These are phyloP conservation scores for Leptothorax acervorum DNA, from an alignment of 2,888 invertebrate species.

Conservation along the genomic window DNA sequence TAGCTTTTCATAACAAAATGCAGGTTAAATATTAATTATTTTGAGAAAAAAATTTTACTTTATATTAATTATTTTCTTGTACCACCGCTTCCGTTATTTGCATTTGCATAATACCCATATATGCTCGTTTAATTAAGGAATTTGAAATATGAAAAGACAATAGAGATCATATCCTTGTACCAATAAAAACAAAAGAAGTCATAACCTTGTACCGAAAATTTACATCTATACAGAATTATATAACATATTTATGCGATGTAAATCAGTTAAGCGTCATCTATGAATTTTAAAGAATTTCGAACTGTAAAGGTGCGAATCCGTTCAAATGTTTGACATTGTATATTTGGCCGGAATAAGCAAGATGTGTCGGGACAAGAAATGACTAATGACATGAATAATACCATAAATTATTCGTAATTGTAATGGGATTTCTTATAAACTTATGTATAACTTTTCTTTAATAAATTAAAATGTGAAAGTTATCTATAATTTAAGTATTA, in stretches of 20 bases:
- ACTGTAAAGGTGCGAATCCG: neutral
- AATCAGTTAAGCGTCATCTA: neutral
- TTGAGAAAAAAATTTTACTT: too few relatives aligned
- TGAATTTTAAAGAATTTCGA: neutral
- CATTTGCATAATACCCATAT: neutral
- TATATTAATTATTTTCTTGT: neutral
- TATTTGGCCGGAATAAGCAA: slow-evolving; percentile 44
- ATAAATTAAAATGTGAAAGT: neutral
- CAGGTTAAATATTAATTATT: neutral
- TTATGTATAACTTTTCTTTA: neutral
- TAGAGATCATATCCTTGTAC: neutral
- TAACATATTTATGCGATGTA: neutral
- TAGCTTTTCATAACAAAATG: neutral
- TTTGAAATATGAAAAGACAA: neutral
- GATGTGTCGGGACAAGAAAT: neutral
- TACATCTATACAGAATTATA: neutral
- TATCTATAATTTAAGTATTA: neutral
- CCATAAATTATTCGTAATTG: neutral
- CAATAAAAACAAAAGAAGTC: neutral
- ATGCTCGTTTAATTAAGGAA: neutral
- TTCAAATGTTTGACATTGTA: slow-evolving; percentile 17
- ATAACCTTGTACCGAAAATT: neutral
- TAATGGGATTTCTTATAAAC: neutral
- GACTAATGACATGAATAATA: neutral
- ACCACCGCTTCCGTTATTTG: neutral